Evolutionary conservation across 2,113 vertebrate species (phyloP).

Genomic region (Sitta europaea): DNA sequence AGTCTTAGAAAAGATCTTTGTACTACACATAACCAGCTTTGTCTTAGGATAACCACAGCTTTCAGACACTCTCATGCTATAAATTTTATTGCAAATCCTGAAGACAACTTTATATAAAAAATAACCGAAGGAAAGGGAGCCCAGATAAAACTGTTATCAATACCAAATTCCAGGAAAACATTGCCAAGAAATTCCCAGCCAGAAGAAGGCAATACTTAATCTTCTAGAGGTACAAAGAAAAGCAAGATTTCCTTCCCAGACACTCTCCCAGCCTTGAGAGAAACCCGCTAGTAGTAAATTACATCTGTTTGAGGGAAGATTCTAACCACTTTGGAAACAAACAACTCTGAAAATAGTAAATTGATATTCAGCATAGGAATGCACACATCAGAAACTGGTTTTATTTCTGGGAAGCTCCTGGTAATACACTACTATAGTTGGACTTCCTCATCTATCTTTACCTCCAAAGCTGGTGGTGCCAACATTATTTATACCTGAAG

Average conservation of each 20-base stretch:
- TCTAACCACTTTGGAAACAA: conserved; percentile 22
- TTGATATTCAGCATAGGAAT: neutral
- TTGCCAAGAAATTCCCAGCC: neutral
- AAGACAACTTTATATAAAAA: neutral
- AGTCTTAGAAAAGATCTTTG: neutral
- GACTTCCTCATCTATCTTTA: neutral
- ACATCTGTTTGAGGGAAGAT: neutral
- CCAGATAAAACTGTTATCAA: neutral
- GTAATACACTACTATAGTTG: neutral
- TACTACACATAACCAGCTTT: neutral
- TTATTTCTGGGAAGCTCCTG: neutral
- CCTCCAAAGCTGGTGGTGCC: neutral
- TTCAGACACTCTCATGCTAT: neutral
- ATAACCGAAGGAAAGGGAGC: neutral
- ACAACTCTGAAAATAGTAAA: conserved; percentile 4
- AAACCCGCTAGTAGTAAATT: neutral
- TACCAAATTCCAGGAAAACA: neutral
- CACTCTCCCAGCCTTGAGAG: neutral
- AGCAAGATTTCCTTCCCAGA: neutral
- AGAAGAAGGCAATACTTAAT: neutral
- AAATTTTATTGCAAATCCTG: neutral
- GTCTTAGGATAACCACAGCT: neutral
- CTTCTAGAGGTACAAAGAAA: neutral
- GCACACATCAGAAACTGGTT: neutral
- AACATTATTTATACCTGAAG: neutral